phyloP scores from a whole-genome alignment of 2,113 vertebrate species.

The Heloderma charlesbogerti region DNA sequence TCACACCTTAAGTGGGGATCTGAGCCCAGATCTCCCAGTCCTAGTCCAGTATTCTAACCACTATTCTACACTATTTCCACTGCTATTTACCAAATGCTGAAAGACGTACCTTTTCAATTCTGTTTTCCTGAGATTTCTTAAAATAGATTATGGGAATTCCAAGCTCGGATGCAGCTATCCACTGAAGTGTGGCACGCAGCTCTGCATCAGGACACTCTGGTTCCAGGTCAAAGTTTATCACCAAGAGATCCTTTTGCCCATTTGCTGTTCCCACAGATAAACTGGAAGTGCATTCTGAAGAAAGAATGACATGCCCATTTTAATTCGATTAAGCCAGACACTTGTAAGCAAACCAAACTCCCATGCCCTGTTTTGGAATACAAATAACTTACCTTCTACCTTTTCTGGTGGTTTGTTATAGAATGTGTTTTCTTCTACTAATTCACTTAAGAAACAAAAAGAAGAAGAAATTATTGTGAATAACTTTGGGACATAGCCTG shows the following conservation, averaged over 20 bases:
- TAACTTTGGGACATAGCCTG: slow-evolving; percentile 65
- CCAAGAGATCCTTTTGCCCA: slow-evolving; percentile 83
- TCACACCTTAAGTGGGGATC: neutral
- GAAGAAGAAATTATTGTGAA: slow-evolving; percentile 71
- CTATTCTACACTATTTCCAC: neutral
- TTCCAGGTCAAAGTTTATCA: slow-evolving; percentile 93
- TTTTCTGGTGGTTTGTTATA: slow-evolving; percentile 82
- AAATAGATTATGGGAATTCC: slow-evolving; percentile 91
- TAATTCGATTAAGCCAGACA: neutral
- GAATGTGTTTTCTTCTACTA: slow-evolving; percentile 83
- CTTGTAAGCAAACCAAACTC: neutral
- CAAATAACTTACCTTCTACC: slow-evolving; percentile 84
- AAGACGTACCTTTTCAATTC: slow-evolving; percentile 85
- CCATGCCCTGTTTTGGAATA: neutral
- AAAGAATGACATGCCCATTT: slow-evolving; percentile 23
- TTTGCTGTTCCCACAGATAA: slow-evolving; percentile 74
- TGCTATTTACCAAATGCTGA: neutral
- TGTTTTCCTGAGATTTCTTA: slow-evolving; percentile 90
- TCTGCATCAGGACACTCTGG: slow-evolving; percentile 85
- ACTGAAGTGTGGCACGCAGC: slow-evolving; percentile 89
- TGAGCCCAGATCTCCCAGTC: neutral
- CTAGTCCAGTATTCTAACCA: neutral
- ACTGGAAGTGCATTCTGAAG: slow-evolving; percentile 79
- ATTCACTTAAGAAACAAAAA: slow-evolving; percentile 82
- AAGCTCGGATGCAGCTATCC: slow-evolving; percentile 96